phyloP scores from a whole-genome alignment of 1,140 invertebrate genomes.

The Notospermus geniculatus region DNA sequence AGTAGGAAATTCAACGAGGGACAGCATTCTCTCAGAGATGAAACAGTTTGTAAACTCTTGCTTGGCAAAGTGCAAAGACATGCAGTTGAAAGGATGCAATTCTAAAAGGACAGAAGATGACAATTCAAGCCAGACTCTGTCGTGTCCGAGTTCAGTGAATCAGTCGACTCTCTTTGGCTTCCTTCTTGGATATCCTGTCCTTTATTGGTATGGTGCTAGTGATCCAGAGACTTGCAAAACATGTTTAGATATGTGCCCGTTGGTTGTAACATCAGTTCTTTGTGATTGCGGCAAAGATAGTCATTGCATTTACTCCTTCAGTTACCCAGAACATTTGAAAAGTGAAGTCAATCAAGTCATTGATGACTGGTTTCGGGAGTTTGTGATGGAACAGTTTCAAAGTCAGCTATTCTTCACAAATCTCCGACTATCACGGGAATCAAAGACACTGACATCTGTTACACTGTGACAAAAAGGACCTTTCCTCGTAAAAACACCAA shows the following conservation, averaged over 20 bases:
- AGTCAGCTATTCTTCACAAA: not conserved
- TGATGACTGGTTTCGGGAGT: not conserved
- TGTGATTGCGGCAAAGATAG: not conserved
- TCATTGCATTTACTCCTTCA: not conserved
- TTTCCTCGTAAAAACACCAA: too few relatives aligned
- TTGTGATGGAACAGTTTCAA: not conserved
- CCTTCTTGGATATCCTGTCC: slow-evolving; percentile 1
- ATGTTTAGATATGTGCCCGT: not conserved
- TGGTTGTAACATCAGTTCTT: not conserved
- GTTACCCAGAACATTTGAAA: not conserved
- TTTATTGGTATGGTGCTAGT: not conserved
- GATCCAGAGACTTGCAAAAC: not conserved
- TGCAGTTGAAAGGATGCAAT: not conserved
- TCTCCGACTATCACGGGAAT: not conserved
- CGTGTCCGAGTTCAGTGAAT: not conserved
- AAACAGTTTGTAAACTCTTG: not conserved
- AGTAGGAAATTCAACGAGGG: not conserved
- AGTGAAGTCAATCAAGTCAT: not conserved
- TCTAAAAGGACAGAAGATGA: not conserved
- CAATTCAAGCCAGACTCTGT: not conserved
- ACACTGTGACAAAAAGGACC: too few relatives aligned
- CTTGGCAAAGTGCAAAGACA: not conserved
- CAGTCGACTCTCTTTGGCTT: not conserved
- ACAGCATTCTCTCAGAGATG: not conserved
- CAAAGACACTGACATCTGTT: too few relatives aligned